Evolutionary conservation across 2,797 vertebrate species (phyloP).

Genomic region (Zalophus californianus): DNA sequence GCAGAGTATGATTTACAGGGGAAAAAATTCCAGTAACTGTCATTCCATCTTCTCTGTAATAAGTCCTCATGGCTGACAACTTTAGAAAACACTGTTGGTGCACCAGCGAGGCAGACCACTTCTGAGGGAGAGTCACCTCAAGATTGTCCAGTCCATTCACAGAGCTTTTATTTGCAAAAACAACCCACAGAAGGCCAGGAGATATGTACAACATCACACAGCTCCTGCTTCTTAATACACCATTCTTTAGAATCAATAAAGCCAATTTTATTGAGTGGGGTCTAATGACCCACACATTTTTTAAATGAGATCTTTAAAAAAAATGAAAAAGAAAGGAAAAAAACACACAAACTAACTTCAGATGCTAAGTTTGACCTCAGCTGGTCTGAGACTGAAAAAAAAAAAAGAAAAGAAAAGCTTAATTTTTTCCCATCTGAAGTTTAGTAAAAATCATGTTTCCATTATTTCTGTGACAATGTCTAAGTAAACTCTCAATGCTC

Average conservation of each 20-base stretch:
- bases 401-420: slow-evolving; percentile 70
- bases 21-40: slow-evolving; percentile 83
- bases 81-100: slow-evolving; percentile 81
- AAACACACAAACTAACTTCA: slow-evolving; percentile 88
- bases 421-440: slow-evolving; percentile 87
- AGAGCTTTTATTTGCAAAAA: slow-evolving; percentile 68
- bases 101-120: slow-evolving; percentile 41
- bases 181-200: slow-evolving; percentile 62
- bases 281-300: slow-evolving; percentile 85
- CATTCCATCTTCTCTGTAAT: slow-evolving; percentile 82
- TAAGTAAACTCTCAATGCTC: slow-evolving; percentile 52
- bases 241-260: slow-evolving; percentile 83
- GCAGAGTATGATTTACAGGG: slow-evolving; percentile 85
- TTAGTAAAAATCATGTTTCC: slow-evolving; percentile 87
- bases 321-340: slow-evolving; percentile 66
- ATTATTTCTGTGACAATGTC: slow-evolving; percentile 83
- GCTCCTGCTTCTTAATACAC: slow-evolving; percentile 76
- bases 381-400: slow-evolving; percentile 82
- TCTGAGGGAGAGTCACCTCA: slow-evolving; percentile 67
- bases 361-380: slow-evolving; percentile 88
- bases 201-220: slow-evolving; percentile 68
- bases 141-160: slow-evolving; percentile 31
- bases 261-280: slow-evolving; percentile 87
- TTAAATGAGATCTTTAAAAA: slow-evolving; percentile 83
- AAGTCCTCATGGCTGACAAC: slow-evolving; percentile 81